phyloP scores from a whole-genome alignment of 2,888 invertebrate genomes.

The Acronicta aceris region DNA sequence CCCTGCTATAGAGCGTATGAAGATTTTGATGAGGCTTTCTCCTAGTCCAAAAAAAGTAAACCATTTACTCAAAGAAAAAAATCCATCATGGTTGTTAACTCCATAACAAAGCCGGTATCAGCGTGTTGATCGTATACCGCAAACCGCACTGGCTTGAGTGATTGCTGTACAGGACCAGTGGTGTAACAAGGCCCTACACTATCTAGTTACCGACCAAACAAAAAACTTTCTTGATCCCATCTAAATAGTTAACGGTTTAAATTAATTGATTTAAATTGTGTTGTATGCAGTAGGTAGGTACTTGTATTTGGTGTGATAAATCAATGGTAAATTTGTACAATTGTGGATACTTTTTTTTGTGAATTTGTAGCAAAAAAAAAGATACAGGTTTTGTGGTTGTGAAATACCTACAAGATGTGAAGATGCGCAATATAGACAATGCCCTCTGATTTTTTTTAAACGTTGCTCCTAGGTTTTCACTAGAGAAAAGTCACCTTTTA shows the following conservation, averaged over 20 bases:
- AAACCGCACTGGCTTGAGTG: conserved; percentile 60
- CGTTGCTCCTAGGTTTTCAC: no score
- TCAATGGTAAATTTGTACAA: no score
- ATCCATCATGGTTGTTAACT: not conserved
- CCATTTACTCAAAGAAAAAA: not conserved
- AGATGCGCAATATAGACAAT: no score
- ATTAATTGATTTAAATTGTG: no score
- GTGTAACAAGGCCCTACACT: conserved; percentile 57
- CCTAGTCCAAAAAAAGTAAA: not conserved
- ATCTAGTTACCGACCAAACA: conserved; percentile 55
- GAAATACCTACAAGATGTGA: no score
- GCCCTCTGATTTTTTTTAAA: no score
- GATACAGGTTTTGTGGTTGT: no score
- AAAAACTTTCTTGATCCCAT: conserved; percentile 28
- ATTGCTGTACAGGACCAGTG: conserved; percentile 61
- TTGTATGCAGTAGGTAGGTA: no score
- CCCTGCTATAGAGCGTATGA: not conserved
- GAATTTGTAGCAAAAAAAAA: no score
- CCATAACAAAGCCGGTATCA: conserved; percentile 18
- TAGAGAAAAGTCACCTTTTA: no score
- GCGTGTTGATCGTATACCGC: conserved; percentile 44
- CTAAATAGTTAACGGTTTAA: not conserved
- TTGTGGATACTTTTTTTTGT: no score
- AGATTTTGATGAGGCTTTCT: not conserved
- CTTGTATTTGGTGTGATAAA: no score